These are phyloP conservation scores for Heliangelus exortis DNA, from an alignment of 2,797 vertebrate species.

Conservation along the genomic window DNA sequence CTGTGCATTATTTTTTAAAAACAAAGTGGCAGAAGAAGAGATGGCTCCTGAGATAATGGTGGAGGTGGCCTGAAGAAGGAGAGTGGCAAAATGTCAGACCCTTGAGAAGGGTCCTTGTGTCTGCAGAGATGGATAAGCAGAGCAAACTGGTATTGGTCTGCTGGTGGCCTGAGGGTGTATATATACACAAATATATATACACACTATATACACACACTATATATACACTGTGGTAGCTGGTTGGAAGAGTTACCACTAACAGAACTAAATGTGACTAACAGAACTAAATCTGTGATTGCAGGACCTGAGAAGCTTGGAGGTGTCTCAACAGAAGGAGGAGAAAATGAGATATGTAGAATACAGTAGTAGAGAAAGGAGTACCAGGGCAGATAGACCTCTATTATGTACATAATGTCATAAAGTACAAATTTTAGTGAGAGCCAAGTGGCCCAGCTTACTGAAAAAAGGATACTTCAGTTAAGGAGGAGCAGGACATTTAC, in stretches of 20 bases:
- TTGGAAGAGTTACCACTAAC: not conserved
- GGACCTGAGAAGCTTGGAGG: not conserved
- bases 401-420: not conserved
- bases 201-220: rapidly evolving
- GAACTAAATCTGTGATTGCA: not conserved
- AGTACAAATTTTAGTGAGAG: not conserved
- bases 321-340: not conserved
- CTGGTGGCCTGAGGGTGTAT: not conserved
- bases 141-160: not conserved
- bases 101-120: not conserved
- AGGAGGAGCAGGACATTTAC: not conserved
- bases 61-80: not conserved
- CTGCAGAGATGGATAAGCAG: not conserved
- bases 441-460: not conserved
- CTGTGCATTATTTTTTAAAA: not conserved
- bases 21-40: not conserved
- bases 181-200: too few relatives aligned
- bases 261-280: not conserved
- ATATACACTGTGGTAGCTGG: not conserved
- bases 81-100: not conserved
- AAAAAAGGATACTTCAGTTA: not conserved
- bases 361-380: not conserved
- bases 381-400: rapidly evolving
- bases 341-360: not conserved
- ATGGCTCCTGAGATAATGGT: not conserved